Evolutionary conservation across 2,113 vertebrate species (phyloP).

Genomic region (Otis tarda): DNA sequence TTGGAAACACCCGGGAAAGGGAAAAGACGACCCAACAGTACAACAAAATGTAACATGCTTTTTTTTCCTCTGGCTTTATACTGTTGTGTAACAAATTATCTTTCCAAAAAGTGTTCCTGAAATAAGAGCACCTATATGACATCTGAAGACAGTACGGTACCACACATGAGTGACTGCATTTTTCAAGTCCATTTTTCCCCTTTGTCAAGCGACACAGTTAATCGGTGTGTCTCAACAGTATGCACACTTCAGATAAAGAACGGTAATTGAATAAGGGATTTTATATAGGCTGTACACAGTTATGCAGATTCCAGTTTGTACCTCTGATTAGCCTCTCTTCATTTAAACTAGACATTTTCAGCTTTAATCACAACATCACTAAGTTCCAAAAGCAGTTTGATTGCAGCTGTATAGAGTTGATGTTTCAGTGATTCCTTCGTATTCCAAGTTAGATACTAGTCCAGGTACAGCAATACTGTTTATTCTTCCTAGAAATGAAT

Average conservation of each 20-base stretch:
- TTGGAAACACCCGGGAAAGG: not conserved
- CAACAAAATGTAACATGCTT: fast-evolving
- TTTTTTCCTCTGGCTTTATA: not conserved
- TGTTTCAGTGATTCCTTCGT: not conserved
- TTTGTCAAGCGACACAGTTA: not conserved
- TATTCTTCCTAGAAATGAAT: not conserved
- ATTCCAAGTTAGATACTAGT: no score
- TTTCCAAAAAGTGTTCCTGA: not conserved
- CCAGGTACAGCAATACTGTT: not conserved
- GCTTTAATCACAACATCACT: fast-evolving
- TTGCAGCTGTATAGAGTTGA: not conserved
- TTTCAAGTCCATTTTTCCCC: not conserved
- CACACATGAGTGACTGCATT: not conserved
- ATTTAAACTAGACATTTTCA: not conserved
- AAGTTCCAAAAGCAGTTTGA: not conserved
- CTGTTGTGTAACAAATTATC: not conserved
- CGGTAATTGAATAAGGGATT: not conserved
- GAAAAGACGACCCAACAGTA: not conserved
- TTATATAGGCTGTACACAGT: not conserved
- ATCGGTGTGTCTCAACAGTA: no score
- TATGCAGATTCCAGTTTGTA: not conserved
- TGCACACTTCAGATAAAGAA: not conserved
- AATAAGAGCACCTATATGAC: fast-evolving
- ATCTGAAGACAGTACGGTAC: not conserved
- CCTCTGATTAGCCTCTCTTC: not conserved